Percentiles rank a stretch among this genome's conserved stretches.
phyloP scores from a whole-genome alignment of 2,113 vertebrate species.

The Kobus ellipsiprymnus region DNA sequence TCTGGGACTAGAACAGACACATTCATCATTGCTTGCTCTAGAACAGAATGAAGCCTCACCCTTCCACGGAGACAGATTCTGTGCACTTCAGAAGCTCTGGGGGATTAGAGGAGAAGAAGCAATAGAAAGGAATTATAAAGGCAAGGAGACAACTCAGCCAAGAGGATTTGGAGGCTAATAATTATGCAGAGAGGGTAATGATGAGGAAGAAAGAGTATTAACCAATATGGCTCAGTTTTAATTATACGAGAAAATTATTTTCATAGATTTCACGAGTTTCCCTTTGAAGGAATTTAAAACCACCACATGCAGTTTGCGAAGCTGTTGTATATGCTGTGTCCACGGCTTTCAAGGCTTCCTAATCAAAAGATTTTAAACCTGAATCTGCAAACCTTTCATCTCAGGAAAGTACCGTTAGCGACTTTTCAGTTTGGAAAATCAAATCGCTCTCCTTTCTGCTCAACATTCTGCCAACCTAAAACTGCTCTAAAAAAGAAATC shows the following conservation, averaged over 20 bases:
- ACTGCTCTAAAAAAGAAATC: neutral
- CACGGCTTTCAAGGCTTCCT: neutral
- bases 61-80: neutral
- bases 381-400: neutral
- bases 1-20: neutral
- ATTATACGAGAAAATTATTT: neutral
- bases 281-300: neutral
- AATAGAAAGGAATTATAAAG: neutral
- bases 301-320: neutral
- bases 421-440: neutral
- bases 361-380: neutral
- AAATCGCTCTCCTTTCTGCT: neutral
- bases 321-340: neutral
- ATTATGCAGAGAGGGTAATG: neutral
- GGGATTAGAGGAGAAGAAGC: neutral
- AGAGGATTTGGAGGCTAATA: neutral
- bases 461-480: neutral
- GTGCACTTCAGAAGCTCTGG: neutral
- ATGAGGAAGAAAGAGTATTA: neutral
- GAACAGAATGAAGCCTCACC: neutral
- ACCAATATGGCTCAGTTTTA: neutral
- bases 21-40: neutral
- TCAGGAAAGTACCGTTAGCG: neutral
- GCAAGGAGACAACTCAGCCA: neutral
- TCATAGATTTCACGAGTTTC: neutral